phyloP scores from a whole-genome alignment of 2,888 invertebrate genomes.

The Trichogramma evanescens region DNA sequence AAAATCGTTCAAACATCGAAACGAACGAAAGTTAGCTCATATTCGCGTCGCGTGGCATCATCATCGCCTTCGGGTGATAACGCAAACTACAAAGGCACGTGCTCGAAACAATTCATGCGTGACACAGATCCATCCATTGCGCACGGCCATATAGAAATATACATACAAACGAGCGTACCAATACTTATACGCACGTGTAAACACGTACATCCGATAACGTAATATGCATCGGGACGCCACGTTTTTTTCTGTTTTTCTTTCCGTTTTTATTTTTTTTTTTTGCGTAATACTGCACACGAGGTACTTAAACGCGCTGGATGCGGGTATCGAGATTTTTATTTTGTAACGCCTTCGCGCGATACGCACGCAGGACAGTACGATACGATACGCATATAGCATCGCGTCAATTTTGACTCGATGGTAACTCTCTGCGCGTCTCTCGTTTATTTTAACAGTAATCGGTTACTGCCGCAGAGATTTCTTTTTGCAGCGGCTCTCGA shows the following conservation, averaged over 20 bases:
- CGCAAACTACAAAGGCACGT: neutral
- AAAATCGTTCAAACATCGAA: too few relatives aligned
- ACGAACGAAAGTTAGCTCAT: too few relatives aligned
- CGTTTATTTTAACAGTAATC: neutral
- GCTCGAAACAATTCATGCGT: conserved; percentile 15
- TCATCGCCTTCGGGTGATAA: neutral
- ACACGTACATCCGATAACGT: too few relatives aligned
- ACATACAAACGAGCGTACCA: too few relatives aligned
- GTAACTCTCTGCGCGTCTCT: neutral
- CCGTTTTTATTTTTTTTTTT: conserved; percentile 4
- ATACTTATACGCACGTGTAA: too few relatives aligned
- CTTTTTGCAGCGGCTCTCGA: too few relatives aligned
- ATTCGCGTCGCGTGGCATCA: too few relatives aligned
- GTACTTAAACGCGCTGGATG: neutral
- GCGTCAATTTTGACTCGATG: neutral
- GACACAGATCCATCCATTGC: conserved; percentile 16
- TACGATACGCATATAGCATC: conserved; percentile 9
- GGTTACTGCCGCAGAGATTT: too few relatives aligned
- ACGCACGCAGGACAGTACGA: neutral
- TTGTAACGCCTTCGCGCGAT: too few relatives aligned
- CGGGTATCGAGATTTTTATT: neutral
- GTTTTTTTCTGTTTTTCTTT: neutral
- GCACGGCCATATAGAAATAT: neutral
- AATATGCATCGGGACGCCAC: neutral
- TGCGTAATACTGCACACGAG: neutral